These are phyloP conservation scores for Agriotes lineatus DNA, from an alignment of 2,888 invertebrate species.

Conservation along the genomic window DNA sequence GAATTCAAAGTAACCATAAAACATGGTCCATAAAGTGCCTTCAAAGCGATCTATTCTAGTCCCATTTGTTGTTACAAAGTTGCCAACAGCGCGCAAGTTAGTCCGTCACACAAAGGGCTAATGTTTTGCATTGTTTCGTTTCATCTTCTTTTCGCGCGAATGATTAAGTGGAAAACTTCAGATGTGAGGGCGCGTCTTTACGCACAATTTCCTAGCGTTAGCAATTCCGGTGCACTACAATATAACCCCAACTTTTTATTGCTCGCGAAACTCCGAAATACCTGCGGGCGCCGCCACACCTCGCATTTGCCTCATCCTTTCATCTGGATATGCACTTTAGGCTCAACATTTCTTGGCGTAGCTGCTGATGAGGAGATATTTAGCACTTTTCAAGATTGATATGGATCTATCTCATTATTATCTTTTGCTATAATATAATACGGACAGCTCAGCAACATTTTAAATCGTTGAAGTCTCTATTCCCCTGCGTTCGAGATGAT, in stretches of 20 bases:
- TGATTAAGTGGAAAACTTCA: conserved; percentile 40
- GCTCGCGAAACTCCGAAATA: background rate
- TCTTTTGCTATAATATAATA: too few species aligned
- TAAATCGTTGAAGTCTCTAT: too few species aligned
- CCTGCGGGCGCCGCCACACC: conserved; percentile 9
- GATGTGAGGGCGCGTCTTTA: conserved; percentile 24
- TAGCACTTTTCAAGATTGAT: too few species aligned
- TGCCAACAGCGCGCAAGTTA: conserved; percentile 33
- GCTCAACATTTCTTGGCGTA: too few species aligned
- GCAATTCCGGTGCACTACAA: conserved; percentile 12
- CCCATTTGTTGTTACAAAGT: conserved; percentile 51
- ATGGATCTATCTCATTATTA: too few species aligned
- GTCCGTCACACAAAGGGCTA: conserved; percentile 31
- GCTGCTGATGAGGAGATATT: too few species aligned
- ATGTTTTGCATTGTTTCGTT: conserved; percentile 38
- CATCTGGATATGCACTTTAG: too few species aligned
- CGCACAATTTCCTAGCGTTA: conserved; percentile 24
- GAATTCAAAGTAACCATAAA: conserved; percentile 42
- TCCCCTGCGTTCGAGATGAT: too few species aligned
- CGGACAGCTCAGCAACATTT: too few species aligned
- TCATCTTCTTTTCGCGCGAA: conserved; percentile 30
- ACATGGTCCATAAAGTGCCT: conserved; percentile 49
- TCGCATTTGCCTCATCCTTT: too few species aligned
- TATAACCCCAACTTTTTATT: conserved; percentile 13
- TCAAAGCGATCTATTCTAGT: conserved; percentile 48